Base-by-base conservation (phyloP, 2,113 vertebrate species). In the Phaetusa simplex region DNA sequence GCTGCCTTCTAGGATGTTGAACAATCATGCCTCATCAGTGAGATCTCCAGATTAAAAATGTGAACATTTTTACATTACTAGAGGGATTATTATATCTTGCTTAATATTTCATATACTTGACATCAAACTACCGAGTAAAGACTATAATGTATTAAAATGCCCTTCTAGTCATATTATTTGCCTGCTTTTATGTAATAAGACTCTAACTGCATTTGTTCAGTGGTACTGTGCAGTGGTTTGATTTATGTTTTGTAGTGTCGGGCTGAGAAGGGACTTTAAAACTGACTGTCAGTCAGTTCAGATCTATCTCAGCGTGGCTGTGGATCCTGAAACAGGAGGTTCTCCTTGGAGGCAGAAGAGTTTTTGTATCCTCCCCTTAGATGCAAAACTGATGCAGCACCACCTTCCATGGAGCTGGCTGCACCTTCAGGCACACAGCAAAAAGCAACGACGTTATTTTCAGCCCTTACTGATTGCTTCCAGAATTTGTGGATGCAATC, bases 51-150 rank as follows among this genome's bases (percentile, higher is more conserved):
- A 97, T 96, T 95, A 97, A 98, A 98, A 96, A 96, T 93, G 94
- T 30, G 92, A 97, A 93, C 93, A 86, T 96, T 97, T 97, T 94
- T 95, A 95, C 91, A 79, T 97, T 96, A 96, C 95, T 95, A 94
- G 93, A 97, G 94, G 96, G 96, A 97, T 98, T 98, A 97, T 95
- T 97, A 90, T 95, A 96, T 95, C 52, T 67, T 86, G 70, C 92
- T 97, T 97, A 98, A 96, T 98, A 97, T 98, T 97, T 97, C 91
- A 97, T 96, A 86, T 97, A 95, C 95, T 95, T 97, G 95, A 96
- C 97, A 97, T 97, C 69, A 92, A 96, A 79, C 67, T 94, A 86
- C 72, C 86, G 81, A 95, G 92, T 98, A 97, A 96, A 0, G 8
- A 95, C 66, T 86, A 36, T 96, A 94, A 97, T 95, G 90, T 95